Evolutionary conservation across 2,888 invertebrate species (phyloP), one percentile per base, ranked within the genome.

Genomic region (Acanthosepion lycidas): DNA sequence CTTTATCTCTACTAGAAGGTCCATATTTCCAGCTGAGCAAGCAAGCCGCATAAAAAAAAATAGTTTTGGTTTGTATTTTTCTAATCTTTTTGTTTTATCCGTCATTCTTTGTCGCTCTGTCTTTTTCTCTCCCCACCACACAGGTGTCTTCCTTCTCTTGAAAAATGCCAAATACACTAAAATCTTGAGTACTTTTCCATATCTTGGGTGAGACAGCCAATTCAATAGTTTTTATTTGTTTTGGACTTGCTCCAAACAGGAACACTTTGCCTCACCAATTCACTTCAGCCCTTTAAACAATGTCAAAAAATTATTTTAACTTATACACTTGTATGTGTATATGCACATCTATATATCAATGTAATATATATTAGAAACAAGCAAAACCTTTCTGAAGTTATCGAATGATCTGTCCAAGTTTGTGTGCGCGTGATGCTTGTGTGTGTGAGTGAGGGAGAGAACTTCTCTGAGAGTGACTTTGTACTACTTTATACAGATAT

Each of bases 21-120:
- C 78, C 78, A 33, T 78, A 78, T 78, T 78, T 78, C 78, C 78
- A 78, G 78, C n/a, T 78, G 78, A 78, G 78, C 78, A 78, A 15
- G 12, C n/a, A 78, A 5, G 12, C 59, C 20, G 4, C 20, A 59
- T 59, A 59, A 59, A 59, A 33, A 33, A 42, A 33, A n/a, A 78
- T 78, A 78, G 78, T 78, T 33, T 78, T n/a, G 28, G 8, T 33
- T 78, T 5, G 15, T n/a, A 15, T 78, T 15, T 78, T n/a, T n/a
- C 8, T 33, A 15, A 15, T 33, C 3, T 78, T n/a, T 78, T 59
- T 78, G 23, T 78, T 78, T 33, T 33, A 78, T 12, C 4, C 78
- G 18, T 78, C 78, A 78, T 78, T n/a, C 78, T 15, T 78, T 78
- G n/a, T 15, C 9, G 9, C n/a, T 78, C n/a, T 15, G 78, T 78